Percentiles rank a stretch among this genome's conserved stretches.
Conservation (phyloP, 2,888 invertebrate genomes). For the Tridacna crocea region DNA sequence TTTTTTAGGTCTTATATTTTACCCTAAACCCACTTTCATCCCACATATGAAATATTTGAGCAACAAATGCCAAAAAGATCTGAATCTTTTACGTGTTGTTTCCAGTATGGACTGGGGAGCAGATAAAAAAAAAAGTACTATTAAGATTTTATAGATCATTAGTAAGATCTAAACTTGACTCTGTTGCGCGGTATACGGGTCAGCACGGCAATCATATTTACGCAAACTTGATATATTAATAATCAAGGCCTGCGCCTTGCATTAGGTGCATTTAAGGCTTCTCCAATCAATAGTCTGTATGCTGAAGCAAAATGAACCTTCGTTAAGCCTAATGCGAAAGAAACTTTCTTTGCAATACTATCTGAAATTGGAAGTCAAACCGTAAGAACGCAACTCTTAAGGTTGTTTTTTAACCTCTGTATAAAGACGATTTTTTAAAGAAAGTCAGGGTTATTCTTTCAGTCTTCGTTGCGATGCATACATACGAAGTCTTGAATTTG, state of each 20-base stretch:
- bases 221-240: constrained; percentile 43
- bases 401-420: constrained; percentile 7
- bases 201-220: constrained; percentile 47
- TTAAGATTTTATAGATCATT: constrained; percentile 33
- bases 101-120: constrained; percentile 45
- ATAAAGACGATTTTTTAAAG: background rate
- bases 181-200: constrained; percentile 44
- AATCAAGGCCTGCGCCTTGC: constrained; percentile 48
- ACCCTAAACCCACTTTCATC: constrained; percentile 44
- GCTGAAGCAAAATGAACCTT: constrained; percentile 40
- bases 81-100: constrained; percentile 45
- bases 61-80: constrained; percentile 42
- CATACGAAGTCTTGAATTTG: constrained; percentile 1
- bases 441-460: constrained; percentile 12
- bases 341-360: constrained; percentile 20
- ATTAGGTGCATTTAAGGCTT: constrained; percentile 42
- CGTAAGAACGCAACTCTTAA: constrained; percentile 16
- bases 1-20: constrained; percentile 51
- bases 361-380: constrained; percentile 17
- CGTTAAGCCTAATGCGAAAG: constrained; percentile 2
- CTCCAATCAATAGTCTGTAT: constrained; percentile 42
- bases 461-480: constrained; percentile 3
- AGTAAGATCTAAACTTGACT: constrained; percentile 51
- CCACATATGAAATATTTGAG: constrained; percentile 36
- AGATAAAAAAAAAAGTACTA: constrained; percentile 30